Percentiles rank a stretch among this genome's conserved stretches.
These are phyloP conservation scores for Carollia perspicillata DNA, from an alignment of 2,113 vertebrate species.

Conservation along the genomic window DNA sequence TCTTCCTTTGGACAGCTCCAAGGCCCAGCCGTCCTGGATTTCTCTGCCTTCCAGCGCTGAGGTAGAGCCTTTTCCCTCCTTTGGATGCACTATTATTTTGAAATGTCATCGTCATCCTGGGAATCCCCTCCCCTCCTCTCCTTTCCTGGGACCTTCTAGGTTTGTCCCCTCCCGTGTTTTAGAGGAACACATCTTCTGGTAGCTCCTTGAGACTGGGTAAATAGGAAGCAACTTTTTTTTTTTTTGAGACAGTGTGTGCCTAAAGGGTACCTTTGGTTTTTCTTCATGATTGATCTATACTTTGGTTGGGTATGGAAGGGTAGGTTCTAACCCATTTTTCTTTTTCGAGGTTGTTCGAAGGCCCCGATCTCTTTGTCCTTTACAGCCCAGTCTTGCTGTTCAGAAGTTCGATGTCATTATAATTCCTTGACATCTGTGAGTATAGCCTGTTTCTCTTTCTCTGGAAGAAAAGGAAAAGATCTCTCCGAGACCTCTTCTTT, in stretches of 20 bases:
- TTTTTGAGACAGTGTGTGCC: neutral
- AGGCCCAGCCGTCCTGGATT: neutral
- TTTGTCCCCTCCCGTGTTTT: neutral
- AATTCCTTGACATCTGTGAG: neutral
- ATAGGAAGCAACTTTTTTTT: neutral
- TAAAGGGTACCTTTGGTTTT: neutral
- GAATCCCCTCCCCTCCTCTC: neutral
- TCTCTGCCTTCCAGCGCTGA: neutral
- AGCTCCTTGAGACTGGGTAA: neutral
- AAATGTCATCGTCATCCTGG: neutral
- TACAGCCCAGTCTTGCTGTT: neutral
- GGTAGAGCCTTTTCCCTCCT: neutral
- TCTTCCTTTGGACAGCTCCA: neutral
- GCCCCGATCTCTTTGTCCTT: neutral
- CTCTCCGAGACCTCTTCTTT: neutral
- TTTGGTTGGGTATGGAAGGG: neutral
- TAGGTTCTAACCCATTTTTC: neutral
- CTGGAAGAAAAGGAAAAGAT: neutral
- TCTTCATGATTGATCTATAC: neutral
- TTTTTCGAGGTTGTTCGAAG: neutral
- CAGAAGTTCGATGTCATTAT: neutral
- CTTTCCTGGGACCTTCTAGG: neutral
- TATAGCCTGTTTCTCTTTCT: neutral
- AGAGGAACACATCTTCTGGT: neutral
- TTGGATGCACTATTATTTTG: neutral